Base-by-base conservation (phyloP, 2,888 invertebrate species). In the Thyatira batis region DNA sequence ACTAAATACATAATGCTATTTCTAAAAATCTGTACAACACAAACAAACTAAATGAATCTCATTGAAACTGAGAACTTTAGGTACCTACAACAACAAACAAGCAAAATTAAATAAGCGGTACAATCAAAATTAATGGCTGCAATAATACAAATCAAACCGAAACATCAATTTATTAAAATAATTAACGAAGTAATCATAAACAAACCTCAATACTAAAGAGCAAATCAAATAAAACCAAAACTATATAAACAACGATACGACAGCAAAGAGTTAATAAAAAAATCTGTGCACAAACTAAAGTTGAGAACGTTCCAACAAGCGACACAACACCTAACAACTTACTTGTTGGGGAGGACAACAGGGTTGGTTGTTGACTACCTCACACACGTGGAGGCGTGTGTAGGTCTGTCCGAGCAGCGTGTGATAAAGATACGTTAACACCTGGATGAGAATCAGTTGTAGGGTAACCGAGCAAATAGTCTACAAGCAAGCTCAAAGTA, bases 351-450 rank as follows among this genome's bases (percentile, higher is more conserved):
- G 95, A 65, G 96, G 95, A 93, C 97, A 97, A 94, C 97, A 97
- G 69, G 95, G 95, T 76, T 94, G 94, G 88, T 95, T 96, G 95
- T 96, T 96, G 93, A 96, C 95, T 80, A 94, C 89, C 82, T 96
- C 96, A 92, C 97, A 97, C 86, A 97, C 97, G 92, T 97, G 97
- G 69, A 97, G 94, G 85, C 97, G 96, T 79, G 97, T 97, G 93
- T 97, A 97, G 67, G 96, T 96, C 97, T 97, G 96, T 88, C 88
- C 89, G 75, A 82, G 89, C 89, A 85, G 91, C 91, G 75, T 86
- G 81, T 75, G 75, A 65, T 69, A 81, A 73, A 87, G 82, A 85
- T 80, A 82, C 56, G 72, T 77, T 84, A 90, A 80, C 71, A 89
- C 85, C 86, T 89, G 80, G 63, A 64, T 76, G 64, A 64, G 28